These are phyloP conservation scores for Notocelia uddmanniana DNA, from an alignment of 2,888 invertebrate species.

Conservation along the genomic window DNA sequence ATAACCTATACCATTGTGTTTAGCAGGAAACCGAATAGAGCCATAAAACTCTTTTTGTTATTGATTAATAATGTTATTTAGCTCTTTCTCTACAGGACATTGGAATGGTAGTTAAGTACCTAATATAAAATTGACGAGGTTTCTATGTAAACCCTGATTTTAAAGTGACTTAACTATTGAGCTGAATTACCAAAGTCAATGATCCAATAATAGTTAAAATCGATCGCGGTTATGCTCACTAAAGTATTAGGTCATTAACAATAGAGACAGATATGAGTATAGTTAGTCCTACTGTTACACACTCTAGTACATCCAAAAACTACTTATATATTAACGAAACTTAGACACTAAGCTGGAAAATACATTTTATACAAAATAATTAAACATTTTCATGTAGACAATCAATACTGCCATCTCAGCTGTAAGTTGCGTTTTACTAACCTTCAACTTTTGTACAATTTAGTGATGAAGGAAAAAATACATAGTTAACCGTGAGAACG, in stretches of 20 bases:
- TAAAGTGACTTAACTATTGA: too few relatives aligned
- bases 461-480: background rate
- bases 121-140: too few relatives aligned
- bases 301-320: too few relatives aligned
- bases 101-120: too few relatives aligned
- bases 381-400: too few relatives aligned
- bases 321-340: too few relatives aligned
- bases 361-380: too few relatives aligned
- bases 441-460: background rate
- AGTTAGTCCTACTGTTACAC: too few relatives aligned
- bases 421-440: background rate
- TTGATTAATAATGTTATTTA: background rate
- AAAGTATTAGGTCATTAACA: background rate
- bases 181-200: background rate
- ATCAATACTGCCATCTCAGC: too few relatives aligned
- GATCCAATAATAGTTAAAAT: background rate
- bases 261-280: background rate
- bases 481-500: slow-evolving; percentile 15
- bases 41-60: background rate
- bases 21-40: background rate
- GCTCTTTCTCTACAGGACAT: background rate
- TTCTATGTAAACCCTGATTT: too few relatives aligned
- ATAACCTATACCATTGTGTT: background rate
- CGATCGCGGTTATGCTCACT: background rate
- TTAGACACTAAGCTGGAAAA: too few relatives aligned